These are phyloP conservation scores for Umimayanthus kanabou DNA, from an alignment of 92 coral and sea anemone genomes.

Conservation along the genomic window DNA sequence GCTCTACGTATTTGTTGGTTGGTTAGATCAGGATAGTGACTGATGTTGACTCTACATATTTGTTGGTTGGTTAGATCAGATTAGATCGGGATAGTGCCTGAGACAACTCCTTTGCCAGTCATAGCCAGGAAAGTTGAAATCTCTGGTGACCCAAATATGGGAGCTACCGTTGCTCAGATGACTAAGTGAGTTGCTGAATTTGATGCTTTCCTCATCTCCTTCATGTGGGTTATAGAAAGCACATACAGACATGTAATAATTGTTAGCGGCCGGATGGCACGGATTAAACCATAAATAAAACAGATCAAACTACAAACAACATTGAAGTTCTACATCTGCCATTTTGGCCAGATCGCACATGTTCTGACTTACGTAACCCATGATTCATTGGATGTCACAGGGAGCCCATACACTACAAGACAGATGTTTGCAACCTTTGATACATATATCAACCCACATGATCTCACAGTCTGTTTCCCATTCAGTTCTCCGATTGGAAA, in stretches of 20 bases:
- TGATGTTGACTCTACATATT: neutral
- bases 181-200: no score
- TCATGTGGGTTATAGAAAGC: neutral
- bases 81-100: neutral
- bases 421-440: conserved; percentile 16
- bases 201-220: no score
- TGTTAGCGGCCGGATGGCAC: no score
- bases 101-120: conserved; percentile 2
- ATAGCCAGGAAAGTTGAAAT: conserved; percentile 6
- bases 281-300: no score
- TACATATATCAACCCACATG: conserved; percentile 31
- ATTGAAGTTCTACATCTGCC: no score
- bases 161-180: no score
- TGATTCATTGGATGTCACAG: no score
- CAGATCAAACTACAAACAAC: no score
- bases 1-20: neutral
- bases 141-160: neutral
- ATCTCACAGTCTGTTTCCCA: conserved; percentile 43
- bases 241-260: no score
- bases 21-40: conserved; percentile 2
- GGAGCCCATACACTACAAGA: no score
- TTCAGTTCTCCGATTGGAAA: conserved; percentile 16
- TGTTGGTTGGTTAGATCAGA: neutral
- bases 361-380: no score
- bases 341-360: no score